Conservation (phyloP, 2,113 vertebrate species). For the western clawed frog (Xenopus tropicalis) region UCB_Xtro_10.0 CM004446.2:113615001-113615500, state of each 20-base stretch:
- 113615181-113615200: slow-evolving; percentile 91
- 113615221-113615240: slow-evolving; percentile 98
- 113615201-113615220: slow-evolving; percentile 97
- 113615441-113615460: too few relatives aligned
- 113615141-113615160: slow-evolving; percentile 62
- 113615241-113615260: slow-evolving; percentile 95
- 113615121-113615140: slow-evolving; percentile 12
- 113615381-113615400: too few relatives aligned
- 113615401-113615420: too few relatives aligned
- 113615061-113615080: slow-evolving; percentile 44
- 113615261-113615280: slow-evolving; percentile 91
- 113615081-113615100: slow-evolving; percentile 45
- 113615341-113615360: too few relatives aligned
- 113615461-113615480: too few relatives aligned
- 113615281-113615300: slow-evolving; percentile 89
- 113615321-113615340: too few relatives aligned
- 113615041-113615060: slow-evolving; percentile 38
- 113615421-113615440: too few relatives aligned
- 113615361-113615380: too few relatives aligned
- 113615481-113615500: too few relatives aligned
- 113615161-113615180: slow-evolving; percentile 98
- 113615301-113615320: slow-evolving; percentile 4
- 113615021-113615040: slow-evolving; percentile 44
- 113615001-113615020: slow-evolving; percentile 40
- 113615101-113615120: slow-evolving; percentile 13